A percentile compares a stretch with the other conserved stretches of the same genome.
These are phyloP conservation scores for Chorisops tibialis DNA, from an alignment of 2,888 invertebrate species.

Conservation along the genomic window DNA sequence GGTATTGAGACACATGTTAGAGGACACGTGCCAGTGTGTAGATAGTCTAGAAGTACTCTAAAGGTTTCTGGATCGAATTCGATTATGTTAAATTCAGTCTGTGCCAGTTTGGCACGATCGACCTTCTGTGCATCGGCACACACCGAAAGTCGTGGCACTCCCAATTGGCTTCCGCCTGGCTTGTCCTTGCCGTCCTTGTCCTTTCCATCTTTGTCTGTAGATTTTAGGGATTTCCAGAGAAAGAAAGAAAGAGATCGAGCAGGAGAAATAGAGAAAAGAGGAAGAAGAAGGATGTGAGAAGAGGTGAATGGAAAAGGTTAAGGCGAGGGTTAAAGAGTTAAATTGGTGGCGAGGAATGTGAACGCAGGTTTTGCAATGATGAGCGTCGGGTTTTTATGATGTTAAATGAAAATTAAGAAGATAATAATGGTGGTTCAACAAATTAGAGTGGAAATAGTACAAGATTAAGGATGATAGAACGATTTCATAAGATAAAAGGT, in stretches of 20 bases:
- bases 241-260: conserved; percentile 14
- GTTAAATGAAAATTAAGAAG: too few species aligned
- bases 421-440: too few species aligned
- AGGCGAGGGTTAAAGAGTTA: background rate
- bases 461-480: too few species aligned
- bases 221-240: conserved; percentile 23
- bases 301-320: conserved; percentile 23
- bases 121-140: conserved; percentile 94
- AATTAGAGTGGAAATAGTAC: too few species aligned
- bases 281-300: conserved; percentile 7
- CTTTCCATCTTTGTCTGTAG: conserved; percentile 72
- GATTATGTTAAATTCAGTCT: conserved; percentile 92
- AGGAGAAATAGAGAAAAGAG: background rate
- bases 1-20: conserved; percentile 89
- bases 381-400: too few species aligned
- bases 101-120: conserved; percentile 84
- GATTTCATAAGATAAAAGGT: too few species aligned
- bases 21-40: conserved; percentile 90
- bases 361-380: too few species aligned
- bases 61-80: conserved; percentile 94
- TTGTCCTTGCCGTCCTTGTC: conserved; percentile 78
- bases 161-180: conserved; percentile 66
- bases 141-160: conserved; percentile 83
- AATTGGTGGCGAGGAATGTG: too few species aligned
- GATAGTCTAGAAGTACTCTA: conserved; percentile 82